These are phyloP conservation scores for Baryphthengus martii DNA, from an alignment of 2,113 vertebrate species.

Conservation along the genomic window DNA sequence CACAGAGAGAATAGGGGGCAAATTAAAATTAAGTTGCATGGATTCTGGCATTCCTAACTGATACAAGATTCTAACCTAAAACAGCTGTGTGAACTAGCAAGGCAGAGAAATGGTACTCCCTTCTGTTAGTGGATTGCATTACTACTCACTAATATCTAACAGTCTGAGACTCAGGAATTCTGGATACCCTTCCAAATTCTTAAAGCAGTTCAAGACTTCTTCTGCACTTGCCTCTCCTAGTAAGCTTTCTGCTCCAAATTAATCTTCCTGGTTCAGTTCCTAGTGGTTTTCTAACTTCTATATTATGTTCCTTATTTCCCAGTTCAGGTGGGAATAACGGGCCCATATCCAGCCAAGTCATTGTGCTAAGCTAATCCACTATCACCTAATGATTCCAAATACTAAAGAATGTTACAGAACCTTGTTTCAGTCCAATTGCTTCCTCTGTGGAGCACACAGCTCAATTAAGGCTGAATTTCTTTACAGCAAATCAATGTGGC, in stretches of 20 bases:
- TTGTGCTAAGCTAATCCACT: background rate
- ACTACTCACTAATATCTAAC: background rate
- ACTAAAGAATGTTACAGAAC: background rate
- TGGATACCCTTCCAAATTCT: background rate
- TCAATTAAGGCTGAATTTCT: background rate
- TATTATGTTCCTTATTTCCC: background rate
- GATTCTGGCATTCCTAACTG: background rate
- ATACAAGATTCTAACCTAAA: background rate
- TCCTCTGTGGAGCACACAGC: background rate
- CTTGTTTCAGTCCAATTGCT: background rate
- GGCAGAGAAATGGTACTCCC: background rate
- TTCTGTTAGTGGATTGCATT: background rate
- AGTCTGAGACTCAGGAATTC: background rate
- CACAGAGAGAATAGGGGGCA: background rate
- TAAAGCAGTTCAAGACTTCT: background rate
- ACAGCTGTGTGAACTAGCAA: conserved; percentile 7
- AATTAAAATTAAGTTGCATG: background rate
- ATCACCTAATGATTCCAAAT: background rate
- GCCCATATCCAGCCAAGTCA: background rate
- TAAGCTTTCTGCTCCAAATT: background rate
- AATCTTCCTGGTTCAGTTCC: background rate
- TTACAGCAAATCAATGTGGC: accelerated
- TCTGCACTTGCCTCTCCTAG: background rate
- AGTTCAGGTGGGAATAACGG: background rate
- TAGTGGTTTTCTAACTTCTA: background rate